These are phyloP conservation scores for Carposina sasakii DNA, from an alignment of 1,140 invertebrate species.

Conservation along the genomic window DNA sequence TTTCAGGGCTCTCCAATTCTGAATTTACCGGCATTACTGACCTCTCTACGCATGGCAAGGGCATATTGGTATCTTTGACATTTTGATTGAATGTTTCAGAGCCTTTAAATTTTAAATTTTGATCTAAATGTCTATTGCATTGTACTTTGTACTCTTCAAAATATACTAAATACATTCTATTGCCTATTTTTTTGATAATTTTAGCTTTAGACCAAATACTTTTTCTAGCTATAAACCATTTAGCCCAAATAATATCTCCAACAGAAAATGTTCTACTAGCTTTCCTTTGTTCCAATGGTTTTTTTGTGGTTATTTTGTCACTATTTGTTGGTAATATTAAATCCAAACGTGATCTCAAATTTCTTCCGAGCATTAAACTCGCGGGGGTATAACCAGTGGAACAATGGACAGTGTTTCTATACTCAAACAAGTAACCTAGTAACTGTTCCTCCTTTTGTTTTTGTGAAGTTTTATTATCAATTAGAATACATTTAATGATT, in stretches of 20 bases:
- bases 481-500: not conserved
- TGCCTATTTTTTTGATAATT: not conserved
- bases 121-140: not conserved
- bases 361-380: slow-evolving; percentile 16
- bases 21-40: too few species aligned
- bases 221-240: not conserved
- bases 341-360: slow-evolving; percentile 16
- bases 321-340: not conserved
- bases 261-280: not conserved
- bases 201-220: not conserved
- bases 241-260: not conserved
- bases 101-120: not conserved
- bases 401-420: slow-evolving; percentile 19
- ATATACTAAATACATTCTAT: not conserved
- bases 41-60: too few species aligned
- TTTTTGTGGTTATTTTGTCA: not conserved
- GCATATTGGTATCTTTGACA: too few species aligned
- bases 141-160: not conserved
- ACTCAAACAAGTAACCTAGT: slow-evolving; percentile 14
- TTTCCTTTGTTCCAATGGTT: not conserved
- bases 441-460: not conserved
- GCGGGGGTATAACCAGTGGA: slow-evolving; percentile 16
- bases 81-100: too few species aligned
- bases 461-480: too few species aligned
- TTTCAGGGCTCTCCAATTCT: too few species aligned